Conservation (phyloP, 2,797 vertebrate genomes). For the Rhincodon typus region DNA sequence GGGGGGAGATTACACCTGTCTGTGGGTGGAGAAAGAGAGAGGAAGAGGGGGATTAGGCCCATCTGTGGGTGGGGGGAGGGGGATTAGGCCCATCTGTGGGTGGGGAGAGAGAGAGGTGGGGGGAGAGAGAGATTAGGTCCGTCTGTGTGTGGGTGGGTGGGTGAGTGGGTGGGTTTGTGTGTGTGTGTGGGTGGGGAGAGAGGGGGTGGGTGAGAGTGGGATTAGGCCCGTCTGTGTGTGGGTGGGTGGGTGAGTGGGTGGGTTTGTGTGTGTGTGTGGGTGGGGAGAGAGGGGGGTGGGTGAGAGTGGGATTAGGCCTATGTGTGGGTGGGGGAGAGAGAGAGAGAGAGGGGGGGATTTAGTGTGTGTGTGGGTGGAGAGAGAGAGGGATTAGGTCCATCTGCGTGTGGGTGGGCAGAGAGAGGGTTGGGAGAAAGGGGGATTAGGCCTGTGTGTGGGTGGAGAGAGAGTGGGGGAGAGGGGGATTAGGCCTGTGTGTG, state of each 20-base stretch:
- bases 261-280: too few relatives aligned
- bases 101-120: constrained; percentile 45
- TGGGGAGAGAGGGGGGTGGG: too few relatives aligned
- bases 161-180: neutral
- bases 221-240: neutral
- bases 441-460: too few relatives aligned
- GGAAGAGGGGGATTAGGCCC: too few relatives aligned
- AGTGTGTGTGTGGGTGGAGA: neutral
- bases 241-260: too few relatives aligned
- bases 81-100: neutral
- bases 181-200: neutral
- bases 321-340: too few relatives aligned
- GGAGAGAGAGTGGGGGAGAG: too few relatives aligned
- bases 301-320: neutral
- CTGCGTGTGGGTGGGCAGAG: too few relatives aligned
- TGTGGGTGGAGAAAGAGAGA: too few relatives aligned
- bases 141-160: neutral
- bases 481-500: neutral
- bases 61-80: neutral
- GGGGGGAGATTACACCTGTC: too few relatives aligned
- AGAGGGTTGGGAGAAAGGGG: too few relatives aligned
- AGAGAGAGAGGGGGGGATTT: too few relatives aligned
- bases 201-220: neutral
- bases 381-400: neutral
- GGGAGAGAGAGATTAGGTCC: constrained; percentile 36